These are phyloP conservation scores for Schizopygopsis pylzovi DNA, from an alignment of 2,797 vertebrate species.

Conservation along the genomic window DNA sequence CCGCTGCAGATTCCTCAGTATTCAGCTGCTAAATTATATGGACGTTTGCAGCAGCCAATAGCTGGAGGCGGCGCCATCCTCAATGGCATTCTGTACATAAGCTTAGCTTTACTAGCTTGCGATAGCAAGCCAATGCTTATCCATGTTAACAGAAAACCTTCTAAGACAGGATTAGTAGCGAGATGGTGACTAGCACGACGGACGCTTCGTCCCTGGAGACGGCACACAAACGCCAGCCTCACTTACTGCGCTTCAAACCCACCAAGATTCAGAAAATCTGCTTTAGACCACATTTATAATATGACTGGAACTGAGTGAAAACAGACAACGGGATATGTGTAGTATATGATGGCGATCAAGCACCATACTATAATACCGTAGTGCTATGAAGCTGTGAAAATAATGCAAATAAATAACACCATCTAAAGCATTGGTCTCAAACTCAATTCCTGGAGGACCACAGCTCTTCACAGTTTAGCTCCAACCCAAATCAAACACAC, in stretches of 20 bases:
- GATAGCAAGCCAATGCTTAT: constrained; percentile 87
- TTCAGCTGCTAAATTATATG: constrained; percentile 81
- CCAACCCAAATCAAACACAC: too few relatives aligned
- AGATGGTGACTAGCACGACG: constrained; percentile 91
- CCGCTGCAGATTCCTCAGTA: constrained; percentile 80
- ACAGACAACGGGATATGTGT: constrained; percentile 32
- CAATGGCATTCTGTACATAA: constrained; percentile 85
- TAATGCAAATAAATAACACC: too few relatives aligned
- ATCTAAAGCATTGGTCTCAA: too few relatives aligned
- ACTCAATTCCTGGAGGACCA: too few relatives aligned
- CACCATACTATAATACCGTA: too few relatives aligned
- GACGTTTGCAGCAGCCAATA: constrained; percentile 79
- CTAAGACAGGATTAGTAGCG: constrained; percentile 93
- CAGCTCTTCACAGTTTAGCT: too few relatives aligned
- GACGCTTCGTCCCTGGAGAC: constrained; percentile 88
- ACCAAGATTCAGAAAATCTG: constrained; percentile 73
- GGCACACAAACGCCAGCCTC: constrained; percentile 77
- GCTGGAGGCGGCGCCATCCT: constrained; percentile 85
- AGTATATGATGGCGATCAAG: neutral
- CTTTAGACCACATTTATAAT: constrained; percentile 58
- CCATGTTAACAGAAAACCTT: constrained; percentile 97
- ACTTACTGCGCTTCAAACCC: constrained; percentile 86
- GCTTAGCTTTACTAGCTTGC: constrained; percentile 85
- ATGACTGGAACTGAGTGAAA: constrained; percentile 48
- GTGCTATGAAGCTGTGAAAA: neutral